These are phyloP conservation scores for Ianthella basta DNA, from an alignment of 37 sponge, comb jelly and placozoan genomes.

Conservation along the genomic window DNA sequence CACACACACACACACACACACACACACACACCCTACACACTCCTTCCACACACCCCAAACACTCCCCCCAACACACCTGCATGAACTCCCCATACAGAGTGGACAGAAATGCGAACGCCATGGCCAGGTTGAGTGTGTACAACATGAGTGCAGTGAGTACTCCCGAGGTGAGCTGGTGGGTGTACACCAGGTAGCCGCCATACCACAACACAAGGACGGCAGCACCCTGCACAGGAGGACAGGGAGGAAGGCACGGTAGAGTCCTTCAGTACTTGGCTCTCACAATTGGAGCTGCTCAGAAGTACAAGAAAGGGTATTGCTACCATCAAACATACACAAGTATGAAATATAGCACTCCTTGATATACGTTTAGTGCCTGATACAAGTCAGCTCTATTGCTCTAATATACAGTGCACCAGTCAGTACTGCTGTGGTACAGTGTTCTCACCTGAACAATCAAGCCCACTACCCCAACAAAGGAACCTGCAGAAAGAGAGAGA, in stretches of 20 bases:
- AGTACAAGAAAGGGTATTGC: no score
- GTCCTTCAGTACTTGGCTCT: no score
- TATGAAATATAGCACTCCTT: no score
- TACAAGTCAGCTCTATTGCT: no score
- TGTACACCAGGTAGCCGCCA: conserved; percentile 29
- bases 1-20: conserved; percentile 17
- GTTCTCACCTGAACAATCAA: neutral
- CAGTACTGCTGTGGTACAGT: neutral
- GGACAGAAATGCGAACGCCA: conserved; percentile 82
- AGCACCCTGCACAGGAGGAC: conserved; percentile 24
- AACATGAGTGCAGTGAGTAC: conserved; percentile 68
- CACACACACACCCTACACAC: neutral
- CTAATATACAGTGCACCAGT: no score
- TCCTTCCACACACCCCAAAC: neutral
- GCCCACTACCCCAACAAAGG: neutral
- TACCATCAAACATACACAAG: no score
- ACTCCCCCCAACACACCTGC: conserved; percentile 58
- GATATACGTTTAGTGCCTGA: no score
- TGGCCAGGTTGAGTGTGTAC: conserved; percentile 86
- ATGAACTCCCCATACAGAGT: conserved; percentile 87
- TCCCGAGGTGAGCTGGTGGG: neutral
- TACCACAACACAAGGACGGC: conserved; percentile 33
- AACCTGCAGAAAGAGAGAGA: neutral
- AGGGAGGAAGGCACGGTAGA: conserved; percentile 60
- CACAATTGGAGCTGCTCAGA: neutral